phyloP scores from a whole-genome alignment of 2,113 vertebrate species.

The Anoura caudifer region DNA sequence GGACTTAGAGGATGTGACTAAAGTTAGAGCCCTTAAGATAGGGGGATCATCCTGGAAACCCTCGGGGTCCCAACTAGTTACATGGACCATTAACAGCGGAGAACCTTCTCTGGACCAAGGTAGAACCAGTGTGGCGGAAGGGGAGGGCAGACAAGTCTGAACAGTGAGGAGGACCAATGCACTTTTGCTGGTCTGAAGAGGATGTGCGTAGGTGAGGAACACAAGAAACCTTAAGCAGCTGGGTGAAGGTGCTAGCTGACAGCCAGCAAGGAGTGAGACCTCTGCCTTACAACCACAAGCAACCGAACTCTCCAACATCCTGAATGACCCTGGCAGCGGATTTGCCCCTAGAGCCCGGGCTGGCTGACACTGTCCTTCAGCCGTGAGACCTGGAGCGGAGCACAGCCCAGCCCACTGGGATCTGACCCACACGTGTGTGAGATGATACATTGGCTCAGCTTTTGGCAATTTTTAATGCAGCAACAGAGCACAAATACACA shows the following conservation, averaged over 20 bases:
- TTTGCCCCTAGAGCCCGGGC: background rate
- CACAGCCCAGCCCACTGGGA: background rate
- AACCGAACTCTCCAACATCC: background rate
- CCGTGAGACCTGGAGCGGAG: background rate
- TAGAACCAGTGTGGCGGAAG: background rate
- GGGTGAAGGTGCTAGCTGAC: background rate
- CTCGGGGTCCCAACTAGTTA: background rate
- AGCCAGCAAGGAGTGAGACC: background rate
- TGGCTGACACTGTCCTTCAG: background rate
- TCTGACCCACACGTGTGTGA: background rate
- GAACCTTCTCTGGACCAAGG: background rate
- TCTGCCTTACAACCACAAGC: background rate
- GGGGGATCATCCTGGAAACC: background rate
- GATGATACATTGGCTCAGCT: background rate
- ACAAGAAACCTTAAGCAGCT: background rate
- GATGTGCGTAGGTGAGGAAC: background rate
- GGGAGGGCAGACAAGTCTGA: background rate
- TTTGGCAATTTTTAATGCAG: background rate
- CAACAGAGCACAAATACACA: background rate
- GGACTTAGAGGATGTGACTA: background rate
- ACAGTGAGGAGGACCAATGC: background rate
- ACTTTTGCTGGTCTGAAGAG: background rate
- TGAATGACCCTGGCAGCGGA: background rate
- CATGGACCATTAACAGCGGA: background rate
- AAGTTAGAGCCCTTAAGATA: background rate